Percentiles rank a stretch among this genome's conserved stretches.
Conservation (phyloP, 2,797 vertebrate species). For the Furcifer pardalis region DNA sequence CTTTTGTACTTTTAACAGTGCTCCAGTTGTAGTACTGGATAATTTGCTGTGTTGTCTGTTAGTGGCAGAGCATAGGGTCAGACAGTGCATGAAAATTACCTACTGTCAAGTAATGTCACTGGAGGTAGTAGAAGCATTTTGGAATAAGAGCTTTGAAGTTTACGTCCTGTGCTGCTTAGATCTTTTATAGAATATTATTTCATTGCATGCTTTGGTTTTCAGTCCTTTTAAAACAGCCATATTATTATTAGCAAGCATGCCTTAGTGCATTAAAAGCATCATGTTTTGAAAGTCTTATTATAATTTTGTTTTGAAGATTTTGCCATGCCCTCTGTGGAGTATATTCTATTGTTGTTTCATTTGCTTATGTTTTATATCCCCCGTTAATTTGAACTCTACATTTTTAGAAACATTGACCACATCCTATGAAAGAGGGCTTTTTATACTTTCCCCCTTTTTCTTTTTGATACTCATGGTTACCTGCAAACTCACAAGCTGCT, state of each 20-base stretch:
- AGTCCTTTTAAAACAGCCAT: neutral
- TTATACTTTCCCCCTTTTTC: neutral
- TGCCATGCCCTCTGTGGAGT: slow-evolving; percentile 42
- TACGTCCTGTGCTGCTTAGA: neutral
- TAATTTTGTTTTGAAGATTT: slow-evolving; percentile 53
- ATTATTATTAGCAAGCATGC: slow-evolving; percentile 7
- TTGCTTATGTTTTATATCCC: slow-evolving; percentile 39
- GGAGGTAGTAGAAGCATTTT: neutral
- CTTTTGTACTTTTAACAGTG: neutral
- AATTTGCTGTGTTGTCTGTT: neutral
- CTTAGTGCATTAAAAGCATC: neutral
- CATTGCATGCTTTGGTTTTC: slow-evolving; percentile 17
- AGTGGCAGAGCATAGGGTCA: neutral
- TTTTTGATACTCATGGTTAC: slow-evolving; percentile 37
- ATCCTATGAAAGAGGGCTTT: slow-evolving; percentile 33
- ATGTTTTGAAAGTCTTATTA: slow-evolving; percentile 58
- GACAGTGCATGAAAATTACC: neutral
- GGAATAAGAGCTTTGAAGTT: slow-evolving; percentile 5
- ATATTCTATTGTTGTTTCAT: slow-evolving; percentile 52
- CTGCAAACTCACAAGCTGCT: slow-evolving; percentile 49
- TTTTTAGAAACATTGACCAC: slow-evolving; percentile 40
- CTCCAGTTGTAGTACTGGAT: neutral
- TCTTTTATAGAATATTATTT: neutral
- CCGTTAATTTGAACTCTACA: slow-evolving; percentile 36
- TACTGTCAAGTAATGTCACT: neutral